phyloP scores from a whole-genome alignment of 1,140 invertebrate genomes.

The Acromyrmex heyeri region DNA sequence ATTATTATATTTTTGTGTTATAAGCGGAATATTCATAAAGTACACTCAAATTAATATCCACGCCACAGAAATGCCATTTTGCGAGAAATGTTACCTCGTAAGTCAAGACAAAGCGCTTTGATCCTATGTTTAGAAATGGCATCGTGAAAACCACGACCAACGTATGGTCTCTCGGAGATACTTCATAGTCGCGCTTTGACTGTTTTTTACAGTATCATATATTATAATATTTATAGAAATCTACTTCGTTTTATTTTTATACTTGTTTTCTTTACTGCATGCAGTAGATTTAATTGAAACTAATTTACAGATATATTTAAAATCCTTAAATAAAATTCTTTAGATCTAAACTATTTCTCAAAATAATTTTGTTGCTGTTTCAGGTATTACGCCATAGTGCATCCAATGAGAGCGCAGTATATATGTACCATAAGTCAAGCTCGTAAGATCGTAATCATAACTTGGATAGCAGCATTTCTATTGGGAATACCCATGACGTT shows the following conservation, averaged over 20 bases:
- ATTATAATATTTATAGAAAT: conserved; percentile 6
- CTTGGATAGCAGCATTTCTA: conserved; percentile 89
- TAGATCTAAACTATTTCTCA: not conserved
- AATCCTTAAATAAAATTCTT: not conserved
- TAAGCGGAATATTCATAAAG: not conserved
- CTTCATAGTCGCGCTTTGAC: not conserved
- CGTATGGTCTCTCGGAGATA: not conserved
- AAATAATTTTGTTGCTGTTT: conserved; percentile 71
- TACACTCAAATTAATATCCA: not conserved
- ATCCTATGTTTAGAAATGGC: not conserved
- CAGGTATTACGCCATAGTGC: conserved; percentile 93
- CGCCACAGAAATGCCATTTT: not conserved
- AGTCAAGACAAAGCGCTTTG: not conserved
- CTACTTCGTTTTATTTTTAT: not conserved
- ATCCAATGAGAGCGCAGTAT: conserved; percentile 92
- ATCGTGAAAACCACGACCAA: not conserved
- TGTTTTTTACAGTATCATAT: too few species aligned
- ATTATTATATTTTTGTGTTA: not conserved
- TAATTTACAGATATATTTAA: not conserved
- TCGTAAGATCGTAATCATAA: conserved; percentile 88
- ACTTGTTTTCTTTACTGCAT: not conserved
- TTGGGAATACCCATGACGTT: conserved; percentile 88
- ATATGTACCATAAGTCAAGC: conserved; percentile 91
- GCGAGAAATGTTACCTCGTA: not conserved
- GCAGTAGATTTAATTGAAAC: not conserved